A percentile compares a stretch with the other conserved stretches of the same genome.
These are phyloP conservation scores for Callinectes sapidus DNA, from an alignment of 2,888 invertebrate genomes.

Conservation along the genomic window DNA sequence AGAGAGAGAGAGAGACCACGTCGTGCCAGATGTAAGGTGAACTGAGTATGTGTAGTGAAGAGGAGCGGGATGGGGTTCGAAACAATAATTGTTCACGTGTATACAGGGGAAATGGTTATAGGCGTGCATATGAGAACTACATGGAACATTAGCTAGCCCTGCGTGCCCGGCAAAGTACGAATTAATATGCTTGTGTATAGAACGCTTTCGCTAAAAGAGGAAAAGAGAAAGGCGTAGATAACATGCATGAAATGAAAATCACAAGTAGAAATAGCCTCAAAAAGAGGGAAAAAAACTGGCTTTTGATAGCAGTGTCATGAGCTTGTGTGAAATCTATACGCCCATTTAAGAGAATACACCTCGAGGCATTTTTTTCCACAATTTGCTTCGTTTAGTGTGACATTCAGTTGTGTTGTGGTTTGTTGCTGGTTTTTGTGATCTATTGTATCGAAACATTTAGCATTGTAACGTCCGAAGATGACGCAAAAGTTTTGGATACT, in stretches of 20 bases:
- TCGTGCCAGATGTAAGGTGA: not conserved
- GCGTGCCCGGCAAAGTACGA: not conserved
- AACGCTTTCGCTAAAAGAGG: not conserved
- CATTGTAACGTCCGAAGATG: not conserved
- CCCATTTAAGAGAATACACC: not conserved
- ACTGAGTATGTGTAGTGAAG: not conserved
- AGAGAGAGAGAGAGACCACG: not conserved
- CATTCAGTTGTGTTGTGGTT: not conserved
- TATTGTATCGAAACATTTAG: not conserved
- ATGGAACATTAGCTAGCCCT: not conserved
- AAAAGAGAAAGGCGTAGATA: not conserved
- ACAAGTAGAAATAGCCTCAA: not conserved
- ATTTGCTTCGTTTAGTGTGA: not conserved
- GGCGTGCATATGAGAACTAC: not conserved
- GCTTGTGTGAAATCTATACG: not conserved
- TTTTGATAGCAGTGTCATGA: not conserved
- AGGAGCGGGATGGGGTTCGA: not conserved
- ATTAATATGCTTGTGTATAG: not conserved
- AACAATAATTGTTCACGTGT: not conserved
- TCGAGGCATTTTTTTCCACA: not conserved
- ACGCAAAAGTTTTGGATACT: not conserved
- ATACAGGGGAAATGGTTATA: not conserved
- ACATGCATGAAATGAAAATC: not conserved
- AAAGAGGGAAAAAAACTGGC: not conserved
- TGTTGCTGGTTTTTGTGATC: not conserved